Base-by-base conservation (phyloP, 2,888 invertebrate genomes). In the Epiperipatus broadwayi region DNA sequence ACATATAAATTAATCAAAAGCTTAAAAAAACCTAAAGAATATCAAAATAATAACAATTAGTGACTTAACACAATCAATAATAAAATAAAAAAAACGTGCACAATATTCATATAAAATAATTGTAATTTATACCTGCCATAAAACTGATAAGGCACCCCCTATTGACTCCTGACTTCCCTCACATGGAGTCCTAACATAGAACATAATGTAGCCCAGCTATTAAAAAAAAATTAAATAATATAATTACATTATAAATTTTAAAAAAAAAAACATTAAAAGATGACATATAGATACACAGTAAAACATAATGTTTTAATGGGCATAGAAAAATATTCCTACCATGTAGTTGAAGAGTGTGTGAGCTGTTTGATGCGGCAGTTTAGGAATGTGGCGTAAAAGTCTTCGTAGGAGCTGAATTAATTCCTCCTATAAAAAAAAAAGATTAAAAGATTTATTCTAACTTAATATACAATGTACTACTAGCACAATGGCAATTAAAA, bases 101-200 rank as follows among this genome's bases (percentile, higher is more conserved):
- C n/a, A n/a, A n/a, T n/a, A n/a, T n/a, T n/a, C n/a, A n/a, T n/a
- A n/a, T n/a, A n/a, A n/a, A n/a, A n/a, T n/a, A n/a, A n/a, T n/a
- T n/a, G n/a, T n/a, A n/a, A n/a, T n/a, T n/a, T n/a, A n/a, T 58
- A 80, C 89, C 80, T 91, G 85, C 91, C 95, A 95, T 2, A 95
- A 64, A 39, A 97, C 73, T 0, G 91, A 87, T 2, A 97, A 65
- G 0, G 95, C 95, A 14, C 87, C 79, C 5, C 89, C 87, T 43
- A 95, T 85, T 32, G 89, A 71, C 49, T 85, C 78, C 52, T 91
- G 89, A 0, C 89, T 87, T 33, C 84, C 81, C 53, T 95, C 93
- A 52, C 89, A 84, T 0, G 95, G 89, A 8, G 87, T 79, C 39
- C 97, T 68, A 2, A 95, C 93, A 53, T 95, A 95, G 63, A 93